Conservation (phyloP, 2,888 invertebrate genomes). For the Mamestra brassicae region DNA sequence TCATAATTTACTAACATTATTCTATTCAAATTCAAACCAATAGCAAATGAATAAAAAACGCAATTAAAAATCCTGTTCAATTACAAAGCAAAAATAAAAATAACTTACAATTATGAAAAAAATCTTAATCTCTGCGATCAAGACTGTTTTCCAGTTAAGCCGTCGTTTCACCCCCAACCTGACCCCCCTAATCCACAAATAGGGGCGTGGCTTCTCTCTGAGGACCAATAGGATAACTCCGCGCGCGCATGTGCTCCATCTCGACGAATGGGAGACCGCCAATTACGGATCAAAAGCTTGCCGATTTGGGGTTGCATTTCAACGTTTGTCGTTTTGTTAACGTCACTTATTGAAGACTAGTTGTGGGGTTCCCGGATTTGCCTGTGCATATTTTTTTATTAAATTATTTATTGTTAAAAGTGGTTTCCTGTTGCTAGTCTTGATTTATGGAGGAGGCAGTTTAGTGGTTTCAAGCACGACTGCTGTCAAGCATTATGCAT, state of each 20-base stretch:
- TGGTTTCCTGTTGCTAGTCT: background rate
- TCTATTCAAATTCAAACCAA: background rate
- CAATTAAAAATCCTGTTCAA: background rate
- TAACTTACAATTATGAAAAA: slow-evolving; percentile 5
- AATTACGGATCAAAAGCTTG: slow-evolving; percentile 86
- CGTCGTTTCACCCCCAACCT: slow-evolving; percentile 70
- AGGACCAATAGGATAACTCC: slow-evolving; percentile 74
- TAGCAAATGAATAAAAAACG: background rate
- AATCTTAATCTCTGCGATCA: slow-evolving; percentile 73
- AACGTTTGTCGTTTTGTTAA: slow-evolving; percentile 78
- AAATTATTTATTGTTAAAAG: background rate
- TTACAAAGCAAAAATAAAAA: slow-evolving; percentile 35
- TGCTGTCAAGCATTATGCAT: too few relatives aligned
- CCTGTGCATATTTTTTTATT: slow-evolving; percentile 23
- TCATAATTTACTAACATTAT: background rate
- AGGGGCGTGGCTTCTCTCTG: slow-evolving; percentile 71
- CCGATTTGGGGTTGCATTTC: slow-evolving; percentile 87
- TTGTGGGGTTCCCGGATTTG: slow-evolving; percentile 35
- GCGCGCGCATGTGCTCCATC: slow-evolving; percentile 72
- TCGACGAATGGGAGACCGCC: slow-evolving; percentile 79
- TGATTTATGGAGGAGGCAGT: too few relatives aligned
- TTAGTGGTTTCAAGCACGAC: too few relatives aligned
- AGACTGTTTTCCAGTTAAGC: slow-evolving; percentile 64
- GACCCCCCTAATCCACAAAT: slow-evolving; percentile 79
- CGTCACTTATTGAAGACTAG: slow-evolving; percentile 63